These are phyloP conservation scores for Drosophila niveifrons DNA, from an alignment of 2,888 invertebrate genomes.

Conservation along the genomic window DNA sequence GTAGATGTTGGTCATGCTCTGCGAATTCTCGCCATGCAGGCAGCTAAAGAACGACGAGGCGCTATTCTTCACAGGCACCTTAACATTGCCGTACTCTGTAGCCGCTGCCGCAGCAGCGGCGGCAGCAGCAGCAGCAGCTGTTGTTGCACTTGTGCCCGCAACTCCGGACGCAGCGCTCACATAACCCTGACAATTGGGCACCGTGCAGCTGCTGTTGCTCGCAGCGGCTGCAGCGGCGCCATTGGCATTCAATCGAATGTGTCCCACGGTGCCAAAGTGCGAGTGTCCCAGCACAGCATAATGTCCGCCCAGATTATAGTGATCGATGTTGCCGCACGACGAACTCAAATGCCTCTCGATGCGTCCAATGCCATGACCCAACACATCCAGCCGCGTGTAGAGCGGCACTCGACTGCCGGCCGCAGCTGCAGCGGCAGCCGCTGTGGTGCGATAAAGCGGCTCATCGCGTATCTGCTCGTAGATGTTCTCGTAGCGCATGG, in stretches of 20 bases:
- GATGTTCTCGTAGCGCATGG: constrained; percentile 86
- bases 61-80: constrained; percentile 83
- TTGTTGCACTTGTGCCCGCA: constrained; percentile 8
- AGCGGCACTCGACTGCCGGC: constrained; percentile 78
- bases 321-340: constrained; percentile 88
- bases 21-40: constrained; percentile 85
- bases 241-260: constrained; percentile 84
- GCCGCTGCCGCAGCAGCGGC: constrained; percentile 37
- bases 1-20: constrained; percentile 85
- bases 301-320: constrained; percentile 85
- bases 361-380: constrained; percentile 87
- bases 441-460: constrained; percentile 83
- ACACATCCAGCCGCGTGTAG: constrained; percentile 87
- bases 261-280: constrained; percentile 85
- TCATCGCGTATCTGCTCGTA: constrained; percentile 87
- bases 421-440: constrained; percentile 46
- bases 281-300: constrained; percentile 85
- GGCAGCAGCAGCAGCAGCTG: constrained; percentile 23
- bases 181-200: constrained; percentile 69
- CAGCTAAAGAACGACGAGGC: constrained; percentile 85
- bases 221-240: constrained; percentile 46
- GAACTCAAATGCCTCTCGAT: constrained; percentile 88
- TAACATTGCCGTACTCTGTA: constrained; percentile 62
- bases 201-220: constrained; percentile 44
- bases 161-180: constrained; percentile 43